Base-by-base conservation (phyloP, 2,888 invertebrate genomes). In the Monochamus alternatus region DNA sequence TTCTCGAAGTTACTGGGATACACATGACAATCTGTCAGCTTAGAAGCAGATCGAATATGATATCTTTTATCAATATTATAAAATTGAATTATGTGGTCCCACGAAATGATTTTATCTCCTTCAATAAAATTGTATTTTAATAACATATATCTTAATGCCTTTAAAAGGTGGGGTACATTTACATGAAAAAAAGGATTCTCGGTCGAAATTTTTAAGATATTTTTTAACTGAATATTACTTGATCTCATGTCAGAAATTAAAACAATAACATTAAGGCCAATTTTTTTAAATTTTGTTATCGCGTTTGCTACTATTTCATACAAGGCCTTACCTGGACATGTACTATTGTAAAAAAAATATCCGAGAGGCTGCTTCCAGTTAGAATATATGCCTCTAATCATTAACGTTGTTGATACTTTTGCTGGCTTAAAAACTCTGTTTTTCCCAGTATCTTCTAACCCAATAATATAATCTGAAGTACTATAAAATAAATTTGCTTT, bases 361-460 rank as follows among this genome's bases (percentile, higher is more conserved):
- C 74, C 77, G 4, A 81, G 10, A 14, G 80, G 80, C 60, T 78
- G 81, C 51, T 80, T 78, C 78, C 79, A 81, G 38, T 75, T 78
- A n/a, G 12, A 14, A 60, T 64, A 59, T 12, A 80, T 44, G 2
- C 78, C 80, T 67, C 76, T 67, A 44, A 74, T n/a, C 78, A 81
- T 78, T 2, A 81, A 60, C 7, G 75, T 75, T 3, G 32, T 38
- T 5, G 68, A 74, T 47, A 44, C 70, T 22, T 58, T 43, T 3
- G 80, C 74, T 9, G 78, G 71, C 68, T 73, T 59, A 76, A 76
- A 77, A 5, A 43, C 32, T 65, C 64, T 77, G 32, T 31, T 60
- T 43, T 9, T 30, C 7, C 62, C 68, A 32, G 22, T 12, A 4
- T 69, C 52, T 47, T 74, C 51, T 8, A 74, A 74, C 60, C 74